A percentile compares a stretch with the other conserved stretches of the same genome.
These are phyloP conservation scores for Tachina lurida DNA, from an alignment of 2,888 invertebrate species.

Conservation along the genomic window DNA sequence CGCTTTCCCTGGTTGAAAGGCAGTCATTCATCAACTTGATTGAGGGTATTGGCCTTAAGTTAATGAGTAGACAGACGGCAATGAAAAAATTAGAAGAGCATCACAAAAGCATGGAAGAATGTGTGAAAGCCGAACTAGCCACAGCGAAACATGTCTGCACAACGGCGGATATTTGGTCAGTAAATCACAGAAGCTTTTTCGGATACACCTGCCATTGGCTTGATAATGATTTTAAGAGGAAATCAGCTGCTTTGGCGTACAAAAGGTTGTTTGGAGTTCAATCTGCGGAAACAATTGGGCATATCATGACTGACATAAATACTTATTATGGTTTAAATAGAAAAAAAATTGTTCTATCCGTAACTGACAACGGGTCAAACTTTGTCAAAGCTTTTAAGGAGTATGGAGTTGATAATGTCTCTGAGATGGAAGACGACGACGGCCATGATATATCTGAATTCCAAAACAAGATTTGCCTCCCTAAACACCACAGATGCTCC, in stretches of 20 bases:
- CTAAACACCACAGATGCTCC: no score
- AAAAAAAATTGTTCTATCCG: no score
- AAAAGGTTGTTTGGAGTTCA: no score
- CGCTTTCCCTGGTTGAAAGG: no score
- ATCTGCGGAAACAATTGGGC: no score
- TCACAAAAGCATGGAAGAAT: slow-evolving; percentile 41
- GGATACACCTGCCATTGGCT: slow-evolving; percentile 65
- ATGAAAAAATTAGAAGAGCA: slow-evolving; percentile 60
- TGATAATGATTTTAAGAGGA: slow-evolving; percentile 55
- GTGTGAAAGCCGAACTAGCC: no score
- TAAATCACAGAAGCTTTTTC: slow-evolving; percentile 53
- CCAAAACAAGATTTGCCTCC: no score
- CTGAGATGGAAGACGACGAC: slow-evolving; percentile 54
- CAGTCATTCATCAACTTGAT: no score
- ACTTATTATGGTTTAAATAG: no score
- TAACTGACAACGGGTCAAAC: not conserved
- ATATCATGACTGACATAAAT: no score
- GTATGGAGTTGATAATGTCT: not conserved
- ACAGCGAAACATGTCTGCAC: no score
- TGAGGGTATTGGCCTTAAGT: no score
- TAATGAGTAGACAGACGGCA: slow-evolving; percentile 49
- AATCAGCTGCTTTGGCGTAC: slow-evolving; percentile 49
- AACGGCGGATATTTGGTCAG: slow-evolving; percentile 53
- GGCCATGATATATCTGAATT: slow-evolving; percentile 11
- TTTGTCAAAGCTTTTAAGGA: slow-evolving; percentile 19